A percentile compares a stretch with the other conserved stretches of the same genome.
phyloP scores from a whole-genome alignment of 2,113 vertebrate species.

The Melanotaenia duboulayi region DNA sequence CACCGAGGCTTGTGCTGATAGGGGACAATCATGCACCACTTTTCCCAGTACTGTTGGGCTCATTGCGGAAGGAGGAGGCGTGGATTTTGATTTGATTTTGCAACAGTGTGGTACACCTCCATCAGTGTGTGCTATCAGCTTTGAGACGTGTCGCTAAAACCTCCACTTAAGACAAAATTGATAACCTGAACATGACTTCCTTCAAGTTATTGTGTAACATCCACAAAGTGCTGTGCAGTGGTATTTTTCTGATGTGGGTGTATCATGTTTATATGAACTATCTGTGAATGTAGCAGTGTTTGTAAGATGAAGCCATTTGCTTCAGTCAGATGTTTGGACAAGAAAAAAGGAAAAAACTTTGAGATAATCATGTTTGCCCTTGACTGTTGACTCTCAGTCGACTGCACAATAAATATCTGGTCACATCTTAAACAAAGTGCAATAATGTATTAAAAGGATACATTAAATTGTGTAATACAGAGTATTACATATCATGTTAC shows the following conservation, averaged over 20 bases:
- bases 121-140: slow-evolving; percentile 41
- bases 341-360: neutral
- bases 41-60: slow-evolving; percentile 75
- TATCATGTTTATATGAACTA: slow-evolving; percentile 44
- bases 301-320: slow-evolving; percentile 28
- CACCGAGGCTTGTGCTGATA: slow-evolving; percentile 59
- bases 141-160: neutral
- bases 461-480: neutral
- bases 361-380: slow-evolving; percentile 52
- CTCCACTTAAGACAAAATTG: neutral
- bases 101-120: slow-evolving; percentile 57
- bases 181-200: neutral
- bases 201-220: neutral
- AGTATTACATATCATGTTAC: neutral
- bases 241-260: slow-evolving; percentile 59
- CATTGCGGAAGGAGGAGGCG: slow-evolving; percentile 27
- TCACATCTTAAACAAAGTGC: slow-evolving; percentile 68
- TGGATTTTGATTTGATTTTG: slow-evolving; percentile 39
- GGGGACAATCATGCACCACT: slow-evolving; percentile 70
- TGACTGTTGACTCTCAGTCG: slow-evolving; percentile 45
- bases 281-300: slow-evolving; percentile 49
- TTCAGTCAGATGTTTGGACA: slow-evolving; percentile 24
- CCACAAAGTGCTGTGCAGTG: neutral
- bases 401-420: slow-evolving; percentile 26
- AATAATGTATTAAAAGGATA: neutral